Base-by-base conservation (phyloP, 2,888 invertebrate genomes). In the Drosophila melanosoma region DNA sequence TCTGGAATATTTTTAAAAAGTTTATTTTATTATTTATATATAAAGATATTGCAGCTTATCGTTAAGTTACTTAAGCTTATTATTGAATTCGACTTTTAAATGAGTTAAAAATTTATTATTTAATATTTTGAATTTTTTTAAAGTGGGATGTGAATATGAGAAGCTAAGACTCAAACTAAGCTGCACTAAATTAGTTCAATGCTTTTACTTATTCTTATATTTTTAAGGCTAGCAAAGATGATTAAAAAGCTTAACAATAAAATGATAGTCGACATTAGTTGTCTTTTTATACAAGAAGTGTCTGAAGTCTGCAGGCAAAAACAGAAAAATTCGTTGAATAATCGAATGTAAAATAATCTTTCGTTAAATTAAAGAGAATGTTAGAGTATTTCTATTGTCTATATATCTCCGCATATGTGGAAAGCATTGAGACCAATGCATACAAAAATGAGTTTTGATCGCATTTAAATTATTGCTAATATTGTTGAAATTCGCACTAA, bases 401-500 rank as follows among this genome's bases (percentile, higher is more conserved):
- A 29, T 29, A 29, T 29, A 29, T 29, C 1, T 29, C 29, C 6
- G 5, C 20, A 3, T 11, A 20, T 45, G 20, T 15, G 52, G 33
- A 54, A 35, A 61, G 32, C 48, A 48, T 5, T 4, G 15, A 20
- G 8, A 49, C 6, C 12, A 40, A 26, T 49, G 40, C n/a, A 40
- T 65, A 38, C 38, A 20, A 32, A 38, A 59, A 48, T 56, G 32
- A 36, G 52, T 12, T 35, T 4, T 35, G 32, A 23, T 38, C 60
- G 67, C 49, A 54, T 57, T 33, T 49, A 62, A 76, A 79, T 74
- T 74, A 23, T 23, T 62, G 53, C 49, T 51, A 72, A 67, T 53
- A 45, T 58, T 38, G 61, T 49, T 56, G 40, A 77, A 76, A 67
- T 72, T 67, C 56, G 79, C 73, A 67, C 71, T 26, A 71, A 77